These are phyloP conservation scores for Dysidea cf. avara DNA, from an alignment of 37 sponge, comb jelly and placozoan species.

Conservation along the genomic window DNA sequence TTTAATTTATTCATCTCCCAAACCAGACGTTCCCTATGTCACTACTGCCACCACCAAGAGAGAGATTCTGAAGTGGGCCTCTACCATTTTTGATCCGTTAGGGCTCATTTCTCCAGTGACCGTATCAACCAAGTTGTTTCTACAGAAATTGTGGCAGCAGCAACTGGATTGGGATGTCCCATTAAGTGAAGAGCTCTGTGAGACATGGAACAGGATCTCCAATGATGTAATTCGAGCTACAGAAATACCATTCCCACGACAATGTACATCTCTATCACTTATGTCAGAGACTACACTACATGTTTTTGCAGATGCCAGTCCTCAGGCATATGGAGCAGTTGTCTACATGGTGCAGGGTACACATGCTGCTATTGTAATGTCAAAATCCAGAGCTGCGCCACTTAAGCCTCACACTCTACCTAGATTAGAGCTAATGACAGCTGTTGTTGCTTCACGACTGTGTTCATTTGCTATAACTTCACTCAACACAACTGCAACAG, in stretches of 20 bases:
- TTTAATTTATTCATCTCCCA: no score
- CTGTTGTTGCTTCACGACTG: no score
- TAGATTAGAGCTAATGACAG: no score
- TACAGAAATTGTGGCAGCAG: conserved; percentile 20
- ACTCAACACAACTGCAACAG: conserved; percentile 2
- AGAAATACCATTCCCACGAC: background rate
- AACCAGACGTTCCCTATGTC: no score
- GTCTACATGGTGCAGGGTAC: no score
- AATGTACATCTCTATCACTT: conserved; percentile 15
- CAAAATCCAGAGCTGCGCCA: conserved; percentile 30
- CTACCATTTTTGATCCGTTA: conserved; percentile 27
- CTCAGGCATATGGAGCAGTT: conserved; percentile 3
- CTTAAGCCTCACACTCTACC: conserved; percentile 24
- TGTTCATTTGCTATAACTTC: no score
- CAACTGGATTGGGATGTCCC: conserved; percentile 25
- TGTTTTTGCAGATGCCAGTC: conserved; percentile 35
- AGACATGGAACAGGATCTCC: conserved; percentile 8
- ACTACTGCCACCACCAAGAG: no score
- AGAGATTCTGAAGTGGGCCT: no score
- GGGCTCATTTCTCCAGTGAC: conserved; percentile 17
- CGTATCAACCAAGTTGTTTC: conserved; percentile 22
- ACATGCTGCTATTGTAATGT: no score
- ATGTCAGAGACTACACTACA: no score
- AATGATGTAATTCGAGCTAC: conserved; percentile 3
- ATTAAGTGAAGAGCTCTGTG: background rate